These are phyloP conservation scores for Caerostris extrusa DNA, from an alignment of 1,140 invertebrate species.

Conservation along the genomic window DNA sequence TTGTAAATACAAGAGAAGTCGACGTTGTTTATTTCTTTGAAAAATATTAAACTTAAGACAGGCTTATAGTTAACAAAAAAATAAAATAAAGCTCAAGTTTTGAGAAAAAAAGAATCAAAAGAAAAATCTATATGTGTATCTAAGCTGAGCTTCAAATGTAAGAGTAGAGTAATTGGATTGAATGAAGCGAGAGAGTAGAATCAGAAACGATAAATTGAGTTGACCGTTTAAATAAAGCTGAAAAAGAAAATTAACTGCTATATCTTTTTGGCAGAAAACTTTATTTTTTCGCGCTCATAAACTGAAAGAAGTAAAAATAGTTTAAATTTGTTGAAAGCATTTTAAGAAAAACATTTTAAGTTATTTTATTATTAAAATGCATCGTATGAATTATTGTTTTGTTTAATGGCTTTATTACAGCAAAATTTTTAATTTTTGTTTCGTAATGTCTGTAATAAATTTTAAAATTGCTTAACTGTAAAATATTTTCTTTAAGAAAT, in stretches of 20 bases:
- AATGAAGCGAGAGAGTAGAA: background rate
- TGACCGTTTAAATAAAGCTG: background rate
- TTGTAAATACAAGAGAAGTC: no score
- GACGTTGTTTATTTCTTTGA: background rate
- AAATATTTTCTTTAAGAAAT: no score
- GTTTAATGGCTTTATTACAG: no score
- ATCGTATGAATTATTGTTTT: no score
- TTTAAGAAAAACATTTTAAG: background rate
- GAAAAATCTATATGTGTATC: background rate
- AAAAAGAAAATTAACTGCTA: background rate
- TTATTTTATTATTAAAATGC: no score
- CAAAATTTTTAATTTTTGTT: no score
- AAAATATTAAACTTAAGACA: background rate
- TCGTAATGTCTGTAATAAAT: no score
- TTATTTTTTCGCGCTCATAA: background rate
- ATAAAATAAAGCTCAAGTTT: background rate
- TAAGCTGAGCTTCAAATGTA: background rate
- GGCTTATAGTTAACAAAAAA: background rate
- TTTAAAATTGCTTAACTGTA: no score
- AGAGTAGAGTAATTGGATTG: background rate
- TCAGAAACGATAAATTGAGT: background rate
- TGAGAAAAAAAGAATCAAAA: background rate
- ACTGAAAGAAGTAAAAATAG: background rate
- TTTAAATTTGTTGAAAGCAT: background rate
- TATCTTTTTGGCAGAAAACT: background rate